Conservation (phyloP, 2,113 vertebrate species). For the Danio rerio region DNA sequence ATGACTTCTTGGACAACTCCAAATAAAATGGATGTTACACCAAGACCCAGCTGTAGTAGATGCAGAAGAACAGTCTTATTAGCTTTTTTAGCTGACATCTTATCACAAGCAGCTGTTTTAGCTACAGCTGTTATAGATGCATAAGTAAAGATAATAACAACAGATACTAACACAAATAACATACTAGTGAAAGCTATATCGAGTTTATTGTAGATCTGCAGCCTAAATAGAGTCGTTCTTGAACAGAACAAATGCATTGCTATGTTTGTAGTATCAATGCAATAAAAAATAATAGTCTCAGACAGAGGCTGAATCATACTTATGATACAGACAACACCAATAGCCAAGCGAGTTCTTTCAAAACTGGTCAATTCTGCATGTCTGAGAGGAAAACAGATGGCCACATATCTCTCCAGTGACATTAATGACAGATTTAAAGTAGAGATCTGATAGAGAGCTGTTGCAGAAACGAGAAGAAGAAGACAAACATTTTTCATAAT, state of each 20-base stretch:
- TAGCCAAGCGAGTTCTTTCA: conserved; percentile 36
- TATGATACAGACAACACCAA: conserved; percentile 58
- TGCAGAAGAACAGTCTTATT: conserved; percentile 46
- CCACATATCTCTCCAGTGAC: conserved; percentile 70
- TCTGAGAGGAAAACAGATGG: conserved; percentile 69
- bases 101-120: conserved; percentile 33
- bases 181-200: conserved; percentile 8
- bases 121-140: conserved; percentile 25
- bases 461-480: not conserved
- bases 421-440: conserved; percentile 67
- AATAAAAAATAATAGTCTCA: conserved; percentile 57
- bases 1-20: conserved; percentile 1
- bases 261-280: not conserved
- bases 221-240: conserved; percentile 5
- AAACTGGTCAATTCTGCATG: conserved; percentile 55
- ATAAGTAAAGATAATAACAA: conserved; percentile 36
- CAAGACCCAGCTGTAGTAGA: conserved; percentile 30
- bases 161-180: not conserved
- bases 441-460: conserved; percentile 43
- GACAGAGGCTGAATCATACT: conserved; percentile 52
- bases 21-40: not conserved
- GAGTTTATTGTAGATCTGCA: conserved; percentile 22
- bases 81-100: conserved; percentile 46
- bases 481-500: conserved; percentile 59
- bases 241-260: conserved; percentile 17